Evolutionary conservation across 2,797 vertebrate genomes (phyloP).

Genomic region (Sebastes glaucus): DNA sequence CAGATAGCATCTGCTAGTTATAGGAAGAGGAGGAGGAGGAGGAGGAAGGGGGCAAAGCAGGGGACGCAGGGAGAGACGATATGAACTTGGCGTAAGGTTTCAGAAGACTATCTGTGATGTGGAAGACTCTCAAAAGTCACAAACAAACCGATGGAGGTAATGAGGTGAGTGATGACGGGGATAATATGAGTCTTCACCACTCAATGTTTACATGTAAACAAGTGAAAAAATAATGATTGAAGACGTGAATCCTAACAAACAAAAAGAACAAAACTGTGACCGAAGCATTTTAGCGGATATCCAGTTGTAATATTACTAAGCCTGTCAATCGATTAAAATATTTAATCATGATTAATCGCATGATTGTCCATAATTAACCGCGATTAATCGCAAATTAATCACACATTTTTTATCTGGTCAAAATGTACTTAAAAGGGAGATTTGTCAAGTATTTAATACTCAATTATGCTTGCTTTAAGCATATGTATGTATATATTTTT

Average conservation of each 20-base stretch:
- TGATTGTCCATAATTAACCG: no score
- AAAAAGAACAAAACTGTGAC: conserved; percentile 4
- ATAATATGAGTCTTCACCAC: background rate
- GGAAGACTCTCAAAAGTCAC: conserved; percentile 19
- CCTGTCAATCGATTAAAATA: no score
- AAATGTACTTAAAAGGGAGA: no score
- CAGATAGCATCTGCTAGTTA: conserved; percentile 75
- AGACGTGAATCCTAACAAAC: background rate
- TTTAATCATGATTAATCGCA: no score
- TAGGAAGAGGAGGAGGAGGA: conserved; percentile 28
- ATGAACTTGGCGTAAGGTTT: conserved; percentile 45
- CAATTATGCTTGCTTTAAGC: no score
- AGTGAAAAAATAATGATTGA: conserved; percentile 4
- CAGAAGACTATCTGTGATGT: conserved; percentile 44
- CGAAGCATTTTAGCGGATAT: background rate
- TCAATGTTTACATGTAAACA: conserved; percentile 16
- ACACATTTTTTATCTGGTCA: no score
- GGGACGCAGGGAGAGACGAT: conserved; percentile 37
- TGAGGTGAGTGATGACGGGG: background rate
- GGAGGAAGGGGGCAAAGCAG: conserved; percentile 2
- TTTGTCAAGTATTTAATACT: no score
- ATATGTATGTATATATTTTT: no score
- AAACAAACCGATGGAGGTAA: conserved; percentile 23
- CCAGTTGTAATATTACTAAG: background rate
- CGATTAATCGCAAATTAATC: no score